Percentiles rank a stretch among this genome's conserved stretches.
Evolutionary conservation across 2,113 vertebrate species (phyloP).

Genomic region (Oxyura jamaicensis): DNA sequence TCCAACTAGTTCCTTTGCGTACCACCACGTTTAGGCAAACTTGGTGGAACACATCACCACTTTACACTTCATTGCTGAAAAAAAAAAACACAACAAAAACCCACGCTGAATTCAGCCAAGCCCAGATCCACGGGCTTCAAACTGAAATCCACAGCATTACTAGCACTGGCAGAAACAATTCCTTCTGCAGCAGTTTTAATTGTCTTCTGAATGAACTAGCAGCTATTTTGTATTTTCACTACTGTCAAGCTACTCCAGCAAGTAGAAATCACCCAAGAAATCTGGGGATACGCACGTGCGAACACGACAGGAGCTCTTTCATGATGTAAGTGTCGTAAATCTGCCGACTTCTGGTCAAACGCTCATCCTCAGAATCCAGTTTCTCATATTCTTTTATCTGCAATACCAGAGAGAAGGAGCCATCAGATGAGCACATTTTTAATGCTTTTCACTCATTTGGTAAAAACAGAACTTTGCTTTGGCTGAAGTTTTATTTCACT

Average conservation of each 20-base stretch:
- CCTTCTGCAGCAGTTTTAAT: neutral
- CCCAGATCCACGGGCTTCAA: neutral
- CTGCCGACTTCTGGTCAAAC: constrained; percentile 88
- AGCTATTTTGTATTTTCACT: neutral
- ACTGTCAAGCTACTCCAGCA: neutral
- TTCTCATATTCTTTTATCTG: constrained; percentile 96
- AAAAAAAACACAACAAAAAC: too few species aligned
- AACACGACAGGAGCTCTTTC: constrained; percentile 97
- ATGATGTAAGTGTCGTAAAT: constrained; percentile 96
- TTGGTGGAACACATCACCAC: neutral
- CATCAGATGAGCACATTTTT: neutral
- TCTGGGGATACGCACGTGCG: constrained; percentile 82
- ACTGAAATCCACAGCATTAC: neutral
- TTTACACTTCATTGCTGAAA: too few species aligned
- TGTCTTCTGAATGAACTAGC: neutral
- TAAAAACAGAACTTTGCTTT: neutral
- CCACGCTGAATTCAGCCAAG: neutral
- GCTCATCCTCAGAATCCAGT: constrained; percentile 91
- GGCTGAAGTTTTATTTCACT: neutral
- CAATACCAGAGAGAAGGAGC: neutral
- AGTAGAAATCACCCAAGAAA: neutral
- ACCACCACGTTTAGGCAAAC: too few species aligned
- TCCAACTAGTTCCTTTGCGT: accelerated
- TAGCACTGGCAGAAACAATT: too few species aligned
- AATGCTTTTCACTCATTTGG: neutral